Conservation (phyloP, 2,888 invertebrate genomes). For the Phyllotreta cruciferae region DNA sequence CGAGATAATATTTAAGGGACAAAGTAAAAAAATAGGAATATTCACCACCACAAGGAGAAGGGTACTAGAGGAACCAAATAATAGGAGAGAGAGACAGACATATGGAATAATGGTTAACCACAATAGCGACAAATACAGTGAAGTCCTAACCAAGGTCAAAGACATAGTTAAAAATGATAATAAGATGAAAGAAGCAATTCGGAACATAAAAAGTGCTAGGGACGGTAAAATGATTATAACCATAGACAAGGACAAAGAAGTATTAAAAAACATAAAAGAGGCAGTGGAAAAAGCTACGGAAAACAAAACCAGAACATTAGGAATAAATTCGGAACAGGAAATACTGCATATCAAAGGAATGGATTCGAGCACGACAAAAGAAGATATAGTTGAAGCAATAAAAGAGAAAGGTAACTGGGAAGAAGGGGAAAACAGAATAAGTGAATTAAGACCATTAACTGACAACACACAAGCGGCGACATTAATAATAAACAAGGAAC, state of each 20-base stretch:
- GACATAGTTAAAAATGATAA: background rate
- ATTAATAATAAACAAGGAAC: background rate
- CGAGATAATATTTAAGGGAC: background rate
- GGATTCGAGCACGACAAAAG: too few species aligned
- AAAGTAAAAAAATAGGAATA: background rate
- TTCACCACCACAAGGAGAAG: background rate
- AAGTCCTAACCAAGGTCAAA: background rate
- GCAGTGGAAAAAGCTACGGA: background rate
- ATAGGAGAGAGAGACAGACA: background rate
- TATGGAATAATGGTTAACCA: background rate
- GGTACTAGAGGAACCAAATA: too few species aligned
- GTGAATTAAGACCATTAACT: too few species aligned
- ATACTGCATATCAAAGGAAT: too few species aligned
- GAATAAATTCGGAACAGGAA: background rate
- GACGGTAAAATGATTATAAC: constrained; percentile 10
- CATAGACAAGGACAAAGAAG: constrained; percentile 4
- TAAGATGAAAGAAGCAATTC: background rate
- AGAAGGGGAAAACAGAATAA: too few species aligned
- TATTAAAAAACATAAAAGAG: background rate
- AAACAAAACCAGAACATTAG: background rate
- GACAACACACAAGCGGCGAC: background rate
- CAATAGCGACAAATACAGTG: background rate
- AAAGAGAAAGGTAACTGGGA: too few species aligned
- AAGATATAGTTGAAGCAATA: too few species aligned
- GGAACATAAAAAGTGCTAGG: constrained; percentile 4